Evolutionary conservation across 2,888 invertebrate genomes (phyloP), one percentile per base, ranked within the genome.

Genomic region (Argyresthia albistria): DNA sequence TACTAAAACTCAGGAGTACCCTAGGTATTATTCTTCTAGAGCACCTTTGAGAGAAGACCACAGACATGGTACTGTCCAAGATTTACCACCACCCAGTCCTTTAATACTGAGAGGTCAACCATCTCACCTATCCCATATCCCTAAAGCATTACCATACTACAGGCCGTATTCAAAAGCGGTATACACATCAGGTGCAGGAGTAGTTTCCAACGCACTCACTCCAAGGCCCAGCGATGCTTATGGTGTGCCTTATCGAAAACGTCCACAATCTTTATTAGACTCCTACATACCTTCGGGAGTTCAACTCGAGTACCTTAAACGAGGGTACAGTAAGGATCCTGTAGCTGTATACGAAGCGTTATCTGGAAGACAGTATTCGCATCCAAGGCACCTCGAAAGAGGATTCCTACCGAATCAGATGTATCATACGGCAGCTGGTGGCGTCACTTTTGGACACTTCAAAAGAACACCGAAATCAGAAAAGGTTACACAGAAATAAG

Each of bases 251-350:
- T 76, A 63, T 50, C 81, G 76, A 56, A 74, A 76, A 52, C 72
- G 79, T 9, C 87, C 89, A 0, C 77, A 82, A 4, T 90, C 90
- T 6, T 69, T 91, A 49, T 62, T 91, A 7, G 91, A 91, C 47
- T 91, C 91, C 0, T 91, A 91, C 52, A 84, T 91, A 53, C 91
- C 91, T 46, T 90, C 90, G 39, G 87, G 87, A 61, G 64, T 90
- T 54, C 88, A 88, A 60, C 57, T 80, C 25, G 87, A 88, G 58
- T 88, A 88, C 49, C 59, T 88, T 47, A 88, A 86, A 58, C 67
- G 82, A 60, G 88, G 88, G 43, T 70, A 73, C 46, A 66, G 75
- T 7, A 84, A 79, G 56, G 86, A 88, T 57, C 83, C 87, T 7
- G 46, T 78, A 11, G 63, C 73, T 1, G 76, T 80, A 0, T 88